Base-by-base conservation (phyloP, 2,113 vertebrate genomes). In the Cyprinodon brontotheroides region DNA sequence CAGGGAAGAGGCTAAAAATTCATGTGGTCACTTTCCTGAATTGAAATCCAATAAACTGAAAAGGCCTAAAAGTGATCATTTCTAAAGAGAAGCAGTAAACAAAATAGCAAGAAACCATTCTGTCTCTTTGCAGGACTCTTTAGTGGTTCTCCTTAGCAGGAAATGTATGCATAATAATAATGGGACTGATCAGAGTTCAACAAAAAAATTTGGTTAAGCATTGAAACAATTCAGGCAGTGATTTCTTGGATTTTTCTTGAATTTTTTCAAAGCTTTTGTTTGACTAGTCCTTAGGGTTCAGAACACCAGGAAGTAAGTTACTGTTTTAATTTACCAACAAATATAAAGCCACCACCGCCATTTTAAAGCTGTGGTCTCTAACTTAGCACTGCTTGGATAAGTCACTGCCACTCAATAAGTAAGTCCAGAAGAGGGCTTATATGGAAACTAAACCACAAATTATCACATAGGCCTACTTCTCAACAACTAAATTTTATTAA, bases 11-110 rank as follows among this genome's bases (percentile, higher is more conserved):
- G 78, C 66, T 0, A 65, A 87, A 80, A 83, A 86, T 85, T 85
- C 81, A 68, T 75, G 3, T 29, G 84, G 76, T 86, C 87, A 82
- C 79, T 87, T 88, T 88, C 81, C 87, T 85, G 67, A 75, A 89
- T 77, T 87, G 87, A 78, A 91, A 89, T 81, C 78, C 70, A 84
- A 82, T 85, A 78, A 81, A 11, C 22, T 12, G 39, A 48, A 61
- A 77, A 20, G 63, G 72, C 43, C 3, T 53, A 75, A 72, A n/a
- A 29, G 63, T 72, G 63, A 77, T 53, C 7, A 72, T 72, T 79
- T 72, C 59, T 68, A 40, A 75, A 65, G 57, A 75, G 39, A 41
- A 62, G 62, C 74, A 61, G 74, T 61, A 62, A 48, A 78, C 47
- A 13, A 17, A 36, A 1, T 59, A 20, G 11, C 22, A 60, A 60